A percentile compares a stretch with the other conserved stretches of the same genome.
Conservation (phyloP, 2,113 vertebrate species). For the Crocuta crocuta region DNA sequence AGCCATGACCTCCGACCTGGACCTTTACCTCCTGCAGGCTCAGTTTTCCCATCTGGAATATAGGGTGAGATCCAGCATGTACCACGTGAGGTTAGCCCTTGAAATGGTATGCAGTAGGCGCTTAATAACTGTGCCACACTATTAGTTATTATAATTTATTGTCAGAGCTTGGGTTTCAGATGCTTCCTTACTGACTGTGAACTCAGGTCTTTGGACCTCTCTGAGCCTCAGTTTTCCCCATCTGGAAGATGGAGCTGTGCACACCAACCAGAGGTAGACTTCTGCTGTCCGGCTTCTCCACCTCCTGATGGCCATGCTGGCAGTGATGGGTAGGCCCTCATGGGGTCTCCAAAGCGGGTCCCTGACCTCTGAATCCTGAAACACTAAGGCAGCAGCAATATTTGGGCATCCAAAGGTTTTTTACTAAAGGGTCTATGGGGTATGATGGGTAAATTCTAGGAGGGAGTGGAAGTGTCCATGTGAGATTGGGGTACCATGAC, state of each 20-base stretch:
- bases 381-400: not conserved
- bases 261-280: not conserved
- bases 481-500: not conserved
- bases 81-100: not conserved
- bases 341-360: not conserved
- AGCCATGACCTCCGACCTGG: not conserved
- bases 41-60: constrained; percentile 2
- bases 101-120: not conserved
- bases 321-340: not conserved
- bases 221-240: not conserved
- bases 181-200: not conserved
- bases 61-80: not conserved
- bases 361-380: not conserved
- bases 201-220: not conserved
- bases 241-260: not conserved
- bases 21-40: not conserved
- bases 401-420: not conserved
- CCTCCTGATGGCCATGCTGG: not conserved
- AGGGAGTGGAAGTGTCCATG: not conserved
- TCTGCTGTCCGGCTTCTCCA: not conserved
- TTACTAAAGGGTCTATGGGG: constrained; percentile 33
- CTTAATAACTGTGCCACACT: not conserved
- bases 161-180: not conserved
- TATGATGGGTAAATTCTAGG: not conserved
- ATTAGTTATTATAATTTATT: not conserved